Conservation (phyloP, 2,888 invertebrate genomes). For the Sialis fuliginosa region DNA sequence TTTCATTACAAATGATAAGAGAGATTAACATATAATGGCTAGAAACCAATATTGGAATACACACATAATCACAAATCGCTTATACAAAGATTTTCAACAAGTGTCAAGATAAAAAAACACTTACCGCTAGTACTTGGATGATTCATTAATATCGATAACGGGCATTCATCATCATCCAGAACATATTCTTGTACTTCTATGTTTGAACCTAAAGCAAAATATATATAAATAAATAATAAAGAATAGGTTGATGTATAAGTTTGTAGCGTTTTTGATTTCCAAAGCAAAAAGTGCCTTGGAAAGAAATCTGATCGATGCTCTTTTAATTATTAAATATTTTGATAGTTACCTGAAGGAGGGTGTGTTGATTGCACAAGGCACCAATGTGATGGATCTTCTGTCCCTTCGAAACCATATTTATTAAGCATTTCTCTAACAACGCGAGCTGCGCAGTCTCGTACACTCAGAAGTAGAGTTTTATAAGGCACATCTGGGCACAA, state of each 20-base stretch:
- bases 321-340: no score
- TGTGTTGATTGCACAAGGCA: constrained; percentile 69
- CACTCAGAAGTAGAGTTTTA: constrained; percentile 87
- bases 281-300: background rate
- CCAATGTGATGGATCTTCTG: constrained; percentile 78
- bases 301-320: background rate
- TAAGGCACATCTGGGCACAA: constrained; percentile 94
- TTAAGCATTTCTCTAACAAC: constrained; percentile 93
- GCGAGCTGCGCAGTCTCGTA: constrained; percentile 78
- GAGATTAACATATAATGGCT: no score
- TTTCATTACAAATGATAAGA: no score
- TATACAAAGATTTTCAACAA: background rate
- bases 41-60: no score
- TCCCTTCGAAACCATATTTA: constrained; percentile 85
- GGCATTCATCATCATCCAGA: constrained; percentile 94
- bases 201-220: constrained; percentile 17
- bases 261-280: background rate
- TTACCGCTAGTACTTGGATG: constrained; percentile 72
- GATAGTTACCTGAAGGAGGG: constrained; percentile 11
- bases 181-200: constrained; percentile 73
- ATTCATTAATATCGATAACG: constrained; percentile 83
- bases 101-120: constrained; percentile 20
- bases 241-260: background rate
- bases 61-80: background rate
- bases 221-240: background rate